phyloP scores from a whole-genome alignment of 2,113 vertebrate genomes.

The Perca schrenkii region DNA sequence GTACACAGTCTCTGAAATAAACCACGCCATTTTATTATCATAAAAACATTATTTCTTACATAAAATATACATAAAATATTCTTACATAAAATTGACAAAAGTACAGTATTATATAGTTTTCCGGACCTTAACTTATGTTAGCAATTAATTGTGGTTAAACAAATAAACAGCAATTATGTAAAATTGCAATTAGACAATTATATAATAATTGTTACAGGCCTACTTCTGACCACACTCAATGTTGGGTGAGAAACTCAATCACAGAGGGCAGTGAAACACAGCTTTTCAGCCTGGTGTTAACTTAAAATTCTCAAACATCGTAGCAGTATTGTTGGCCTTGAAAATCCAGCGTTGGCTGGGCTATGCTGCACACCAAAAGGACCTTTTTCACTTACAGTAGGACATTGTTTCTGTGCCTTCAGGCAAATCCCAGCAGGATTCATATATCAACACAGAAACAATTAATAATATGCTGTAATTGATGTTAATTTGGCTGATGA shows the following conservation, averaged over 20 bases:
- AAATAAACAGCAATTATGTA: too few species aligned
- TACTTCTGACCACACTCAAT: too few species aligned
- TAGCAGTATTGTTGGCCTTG: neutral
- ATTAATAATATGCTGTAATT: slow-evolving; percentile 23
- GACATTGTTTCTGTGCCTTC: neutral
- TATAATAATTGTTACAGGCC: too few species aligned
- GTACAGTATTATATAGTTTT: too few species aligned
- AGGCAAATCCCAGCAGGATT: neutral
- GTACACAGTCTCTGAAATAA: too few species aligned
- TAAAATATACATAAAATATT: too few species aligned
- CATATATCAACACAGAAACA: slow-evolving; percentile 9
- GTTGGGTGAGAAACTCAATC: neutral
- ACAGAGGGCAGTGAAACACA: neutral
- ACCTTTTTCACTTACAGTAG: neutral
- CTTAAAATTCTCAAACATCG: neutral
- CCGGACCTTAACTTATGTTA: too few species aligned
- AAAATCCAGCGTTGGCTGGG: neutral
- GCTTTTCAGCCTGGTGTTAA: neutral
- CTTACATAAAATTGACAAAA: too few species aligned
- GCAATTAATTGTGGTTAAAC: too few species aligned
- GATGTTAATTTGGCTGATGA: slow-evolving; percentile 45
- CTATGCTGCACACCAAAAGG: neutral
- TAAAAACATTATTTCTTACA: too few species aligned
- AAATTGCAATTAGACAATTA: too few species aligned
- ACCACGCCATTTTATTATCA: too few species aligned